Conservation (phyloP, 2,797 vertebrate genomes). For the Potorous gilbertii region DNA sequence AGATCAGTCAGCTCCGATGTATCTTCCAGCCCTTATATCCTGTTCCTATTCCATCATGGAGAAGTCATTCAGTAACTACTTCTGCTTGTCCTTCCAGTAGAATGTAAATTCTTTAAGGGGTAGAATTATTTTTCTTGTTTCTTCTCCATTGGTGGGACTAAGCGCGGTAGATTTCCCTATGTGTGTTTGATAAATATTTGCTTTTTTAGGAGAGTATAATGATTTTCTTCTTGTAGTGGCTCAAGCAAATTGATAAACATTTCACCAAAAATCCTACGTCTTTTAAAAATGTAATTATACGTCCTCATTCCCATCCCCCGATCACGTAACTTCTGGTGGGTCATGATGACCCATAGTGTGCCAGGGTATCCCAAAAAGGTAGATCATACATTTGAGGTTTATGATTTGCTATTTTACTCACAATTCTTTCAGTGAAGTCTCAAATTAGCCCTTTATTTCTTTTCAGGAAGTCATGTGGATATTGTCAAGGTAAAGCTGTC, state of each 20-base stretch:
- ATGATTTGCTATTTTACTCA: neutral
- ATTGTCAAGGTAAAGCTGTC: neutral
- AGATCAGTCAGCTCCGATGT: neutral
- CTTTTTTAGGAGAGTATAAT: neutral
- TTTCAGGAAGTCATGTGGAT: neutral
- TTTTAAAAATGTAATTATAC: neutral
- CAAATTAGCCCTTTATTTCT: neutral
- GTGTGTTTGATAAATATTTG: neutral
- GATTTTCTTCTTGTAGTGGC: neutral
- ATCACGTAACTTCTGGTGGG: neutral
- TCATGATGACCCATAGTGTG: neutral
- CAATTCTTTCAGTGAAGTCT: neutral
- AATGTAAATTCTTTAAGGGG: neutral
- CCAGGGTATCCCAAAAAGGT: neutral
- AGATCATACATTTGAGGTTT: neutral
- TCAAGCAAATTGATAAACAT: neutral
- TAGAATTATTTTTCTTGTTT: neutral
- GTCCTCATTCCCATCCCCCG: neutral
- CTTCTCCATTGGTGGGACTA: neutral
- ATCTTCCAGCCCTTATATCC: neutral
- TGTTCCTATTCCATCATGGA: neutral
- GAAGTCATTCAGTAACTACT: slow-evolving; percentile 7
- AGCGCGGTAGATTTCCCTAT: neutral
- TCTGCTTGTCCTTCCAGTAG: neutral
- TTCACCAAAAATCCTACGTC: neutral